Conservation (phyloP, 2,797 vertebrate genomes). For the Chloroceryle amazona region DNA sequence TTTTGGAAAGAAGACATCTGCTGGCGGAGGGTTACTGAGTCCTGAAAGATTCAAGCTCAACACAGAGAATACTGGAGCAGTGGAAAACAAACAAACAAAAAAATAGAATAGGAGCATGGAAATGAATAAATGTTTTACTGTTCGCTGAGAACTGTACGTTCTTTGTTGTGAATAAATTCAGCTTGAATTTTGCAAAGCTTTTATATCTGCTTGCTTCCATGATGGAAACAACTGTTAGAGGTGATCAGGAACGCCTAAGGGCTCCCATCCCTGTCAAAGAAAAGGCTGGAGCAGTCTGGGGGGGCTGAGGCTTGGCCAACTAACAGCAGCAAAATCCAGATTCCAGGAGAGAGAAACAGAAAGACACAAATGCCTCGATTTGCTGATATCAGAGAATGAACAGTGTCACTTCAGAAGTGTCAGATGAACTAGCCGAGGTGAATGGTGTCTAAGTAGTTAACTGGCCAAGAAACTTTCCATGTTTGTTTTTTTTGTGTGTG, state of each 20-base stretch:
- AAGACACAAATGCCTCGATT: accelerated
- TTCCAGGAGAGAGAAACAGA: background rate
- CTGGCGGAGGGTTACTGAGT: background rate
- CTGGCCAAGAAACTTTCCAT: background rate
- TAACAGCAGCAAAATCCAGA: background rate
- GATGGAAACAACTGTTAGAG: background rate
- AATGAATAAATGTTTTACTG: background rate
- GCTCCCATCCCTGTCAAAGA: accelerated
- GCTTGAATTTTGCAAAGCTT: background rate
- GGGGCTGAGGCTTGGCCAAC: background rate
- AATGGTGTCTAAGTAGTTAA: background rate
- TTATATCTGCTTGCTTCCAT: background rate
- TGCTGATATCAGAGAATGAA: background rate
- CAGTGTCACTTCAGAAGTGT: background rate
- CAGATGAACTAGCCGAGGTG: background rate
- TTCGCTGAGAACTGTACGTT: background rate
- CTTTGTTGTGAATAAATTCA: background rate
- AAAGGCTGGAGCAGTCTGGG: background rate
- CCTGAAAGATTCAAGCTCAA: background rate
- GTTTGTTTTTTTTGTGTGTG: background rate
- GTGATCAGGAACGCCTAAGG: background rate
- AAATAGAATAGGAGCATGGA: background rate
- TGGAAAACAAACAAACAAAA: background rate
- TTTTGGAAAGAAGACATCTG: constrained; percentile 7
- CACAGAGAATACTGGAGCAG: constrained; percentile 12